Conservation (phyloP, 2,113 vertebrate species). For the Nannospalax galili region DNA sequence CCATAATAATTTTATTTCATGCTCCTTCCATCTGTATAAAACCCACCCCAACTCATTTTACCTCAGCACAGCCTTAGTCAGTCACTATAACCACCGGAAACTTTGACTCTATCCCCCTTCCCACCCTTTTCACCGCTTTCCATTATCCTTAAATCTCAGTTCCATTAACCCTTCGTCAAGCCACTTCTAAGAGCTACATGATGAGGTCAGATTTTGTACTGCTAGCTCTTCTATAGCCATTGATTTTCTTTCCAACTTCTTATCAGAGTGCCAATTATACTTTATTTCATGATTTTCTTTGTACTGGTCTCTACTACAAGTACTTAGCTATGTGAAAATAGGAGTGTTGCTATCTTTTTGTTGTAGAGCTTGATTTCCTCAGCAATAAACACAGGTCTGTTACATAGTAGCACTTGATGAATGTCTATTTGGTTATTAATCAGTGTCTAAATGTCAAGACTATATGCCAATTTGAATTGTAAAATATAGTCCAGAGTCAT, state of each 20-base stretch:
- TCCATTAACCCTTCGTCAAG: not conserved
- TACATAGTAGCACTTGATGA: not conserved
- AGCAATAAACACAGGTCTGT: not conserved
- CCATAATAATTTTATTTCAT: not conserved
- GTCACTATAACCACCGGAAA: not conserved
- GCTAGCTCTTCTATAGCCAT: not conserved
- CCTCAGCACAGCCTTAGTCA: not conserved
- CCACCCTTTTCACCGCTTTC: not conserved
- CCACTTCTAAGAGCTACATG: not conserved
- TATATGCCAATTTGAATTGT: not conserved
- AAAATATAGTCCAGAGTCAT: not conserved
- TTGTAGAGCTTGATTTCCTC: not conserved
- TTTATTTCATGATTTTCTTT: not conserved
- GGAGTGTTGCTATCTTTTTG: not conserved
- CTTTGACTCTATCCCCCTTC: not conserved
- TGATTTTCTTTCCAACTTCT: not conserved
- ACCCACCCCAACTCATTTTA: not conserved
- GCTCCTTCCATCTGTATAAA: not conserved
- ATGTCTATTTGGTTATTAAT: not conserved
- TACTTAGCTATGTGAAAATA: not conserved
- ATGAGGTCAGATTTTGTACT: not conserved
- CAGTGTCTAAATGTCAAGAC: not conserved
- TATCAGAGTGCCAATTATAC: not conserved
- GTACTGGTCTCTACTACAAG: not conserved
- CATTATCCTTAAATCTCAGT: not conserved